Evolutionary conservation across 2,888 invertebrate genomes (phyloP), one percentile per base, ranked within the genome.

Genomic region (Ophraella communa): DNA sequence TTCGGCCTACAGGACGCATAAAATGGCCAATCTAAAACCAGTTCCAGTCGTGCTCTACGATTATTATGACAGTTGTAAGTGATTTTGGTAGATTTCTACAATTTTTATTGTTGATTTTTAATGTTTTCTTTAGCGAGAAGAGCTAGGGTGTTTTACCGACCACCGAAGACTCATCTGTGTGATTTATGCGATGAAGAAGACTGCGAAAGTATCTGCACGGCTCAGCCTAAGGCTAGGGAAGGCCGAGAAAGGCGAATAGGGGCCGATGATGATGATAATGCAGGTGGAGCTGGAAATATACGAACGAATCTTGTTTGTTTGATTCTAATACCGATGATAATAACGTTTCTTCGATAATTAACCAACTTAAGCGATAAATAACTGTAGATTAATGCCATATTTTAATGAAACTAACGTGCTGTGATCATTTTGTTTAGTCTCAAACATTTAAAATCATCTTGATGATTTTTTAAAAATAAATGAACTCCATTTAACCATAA

Each of bases 11-110:
- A 87, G 93, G 73, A 91, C 91, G 0, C 90, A 93, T 78, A 91
- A 92, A 77, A 92, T 95, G 10, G 93, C 94, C 3, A 87, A 91
- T 56, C 94, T 95, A 75, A 92, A 93, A 65, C 92, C 95, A 7
- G 94, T 92, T 21, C 88, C 92, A 72, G 93, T 96, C 68, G 87
- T 90, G 44, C 87, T 97, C 44, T 91, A 91, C 72, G 97, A 98
- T 80, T 94, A 97, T 74, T 97, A 96, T 76, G 95, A 97, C 80
- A 92, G 91, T 67, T 91, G 95, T 95, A 79, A 87, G 91, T 86
- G 70, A 20, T 42, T 27, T 56, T 42, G 4, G 17, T 3, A 10
- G 4, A 18, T 47, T n/a, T n/a, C n/a, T n/a, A 53, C 35, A 14
- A 35, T 23, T 27, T 33, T 20, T 14, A 3, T 45, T 14, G 14